Conservation (phyloP, 2,888 invertebrate species). For the Zaprionus lineosus region DNA sequence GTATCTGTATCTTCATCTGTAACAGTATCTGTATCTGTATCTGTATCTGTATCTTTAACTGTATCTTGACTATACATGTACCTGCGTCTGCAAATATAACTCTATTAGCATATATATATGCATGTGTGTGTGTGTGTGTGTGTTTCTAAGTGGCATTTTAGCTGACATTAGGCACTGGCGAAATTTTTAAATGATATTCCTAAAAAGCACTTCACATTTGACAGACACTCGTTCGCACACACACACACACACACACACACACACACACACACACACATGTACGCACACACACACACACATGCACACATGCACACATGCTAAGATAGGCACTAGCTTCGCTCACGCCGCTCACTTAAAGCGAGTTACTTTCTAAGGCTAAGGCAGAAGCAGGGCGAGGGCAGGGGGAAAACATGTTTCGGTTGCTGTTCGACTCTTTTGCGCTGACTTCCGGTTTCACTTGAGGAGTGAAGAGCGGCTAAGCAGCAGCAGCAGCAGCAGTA, state of each 20-base stretch:
- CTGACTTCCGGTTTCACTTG: constrained; percentile 47
- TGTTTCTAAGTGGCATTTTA: constrained; percentile 19
- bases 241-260: constrained; percentile 4
- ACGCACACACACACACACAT: background rate
- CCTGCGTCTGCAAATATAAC: constrained; percentile 23
- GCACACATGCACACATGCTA: background rate
- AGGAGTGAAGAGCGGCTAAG: too few species aligned
- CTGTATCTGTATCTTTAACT: background rate
- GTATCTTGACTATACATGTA: background rate
- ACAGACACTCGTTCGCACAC: constrained; percentile 5
- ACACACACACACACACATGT: background rate
- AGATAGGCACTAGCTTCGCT: background rate
- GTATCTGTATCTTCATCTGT: too few species aligned
- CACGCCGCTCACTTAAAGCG: constrained; percentile 39
- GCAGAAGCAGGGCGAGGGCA: background rate
- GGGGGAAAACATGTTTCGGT: constrained; percentile 49
- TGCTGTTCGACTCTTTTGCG: constrained; percentile 35
- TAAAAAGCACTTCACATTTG: constrained; percentile 37
- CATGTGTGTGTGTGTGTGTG: background rate
- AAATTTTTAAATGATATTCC: constrained; percentile 40
- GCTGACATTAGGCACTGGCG: constrained; percentile 21
- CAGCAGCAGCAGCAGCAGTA: background rate
- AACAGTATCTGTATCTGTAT: too few species aligned
- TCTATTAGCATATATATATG: constrained; percentile 35
- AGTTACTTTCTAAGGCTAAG: constrained; percentile 47